A percentile compares a stretch with the other conserved stretches of the same genome.
Evolutionary conservation across 2,113 vertebrate species (phyloP).

Genomic region (Toxostoma redivivum): DNA sequence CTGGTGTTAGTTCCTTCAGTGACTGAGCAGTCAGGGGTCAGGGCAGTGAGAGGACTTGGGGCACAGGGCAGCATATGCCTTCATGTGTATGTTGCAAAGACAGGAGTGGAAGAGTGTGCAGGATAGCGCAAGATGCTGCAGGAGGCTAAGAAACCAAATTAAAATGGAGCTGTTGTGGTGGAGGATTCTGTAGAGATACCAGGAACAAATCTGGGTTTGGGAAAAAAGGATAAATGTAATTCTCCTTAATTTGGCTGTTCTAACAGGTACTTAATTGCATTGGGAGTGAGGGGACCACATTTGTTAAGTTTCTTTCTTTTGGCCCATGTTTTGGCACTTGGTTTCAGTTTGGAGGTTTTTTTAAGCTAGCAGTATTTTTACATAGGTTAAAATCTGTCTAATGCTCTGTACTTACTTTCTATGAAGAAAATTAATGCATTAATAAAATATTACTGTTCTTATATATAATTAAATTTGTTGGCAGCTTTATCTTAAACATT

Average conservation of each 20-base stretch:
- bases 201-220: neutral
- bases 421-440: neutral
- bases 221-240: neutral
- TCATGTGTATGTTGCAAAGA: neutral
- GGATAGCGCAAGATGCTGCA: neutral
- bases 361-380: neutral
- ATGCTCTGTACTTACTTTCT: neutral
- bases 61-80: rapidly evolving
- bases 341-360: neutral
- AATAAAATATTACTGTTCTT: neutral
- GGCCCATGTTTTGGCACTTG: neutral
- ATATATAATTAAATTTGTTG: neutral
- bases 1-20: neutral
- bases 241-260: neutral
- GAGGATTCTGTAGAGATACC: neutral
- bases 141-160: neutral
- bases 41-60: rapidly evolving
- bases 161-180: neutral
- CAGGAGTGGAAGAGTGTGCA: neutral
- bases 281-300: neutral
- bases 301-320: neutral
- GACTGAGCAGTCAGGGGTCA: neutral
- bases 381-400: neutral
- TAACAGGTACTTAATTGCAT: neutral
- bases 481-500: neutral